Evolutionary conservation across 2,888 invertebrate species (phyloP).

Genomic region (Charanyca ferruginea): DNA sequence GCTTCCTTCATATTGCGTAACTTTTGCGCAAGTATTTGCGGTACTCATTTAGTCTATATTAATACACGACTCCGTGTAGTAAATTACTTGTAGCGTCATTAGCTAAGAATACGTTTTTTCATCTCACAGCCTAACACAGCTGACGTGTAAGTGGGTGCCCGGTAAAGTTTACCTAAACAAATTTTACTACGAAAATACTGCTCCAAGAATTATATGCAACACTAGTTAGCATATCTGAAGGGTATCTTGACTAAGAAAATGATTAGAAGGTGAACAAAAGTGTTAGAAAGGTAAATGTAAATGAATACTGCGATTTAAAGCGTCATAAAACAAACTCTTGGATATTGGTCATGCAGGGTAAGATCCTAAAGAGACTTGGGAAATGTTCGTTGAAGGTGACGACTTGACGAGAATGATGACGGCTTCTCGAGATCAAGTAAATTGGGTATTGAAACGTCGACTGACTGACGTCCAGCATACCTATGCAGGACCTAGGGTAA

Average conservation of each 20-base stretch:
- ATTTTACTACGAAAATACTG: conserved; percentile 1
- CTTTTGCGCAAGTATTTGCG: conserved; percentile 42
- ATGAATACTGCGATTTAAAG: neutral
- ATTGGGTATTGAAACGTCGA: too few relatives aligned
- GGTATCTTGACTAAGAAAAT: neutral
- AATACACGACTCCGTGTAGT: conserved; percentile 37
- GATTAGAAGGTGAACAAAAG: neutral
- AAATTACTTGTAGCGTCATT: conserved; percentile 40
- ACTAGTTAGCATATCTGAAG: neutral
- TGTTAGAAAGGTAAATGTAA: neutral
- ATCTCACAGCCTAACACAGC: conserved; percentile 15
- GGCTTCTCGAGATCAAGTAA: neutral
- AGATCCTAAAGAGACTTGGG: neutral
- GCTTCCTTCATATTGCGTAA: conserved; percentile 55
- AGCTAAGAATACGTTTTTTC: conserved; percentile 44
- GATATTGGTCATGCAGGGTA: neutral
- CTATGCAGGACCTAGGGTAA: conserved; percentile 14
- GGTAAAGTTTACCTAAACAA: conserved; percentile 19
- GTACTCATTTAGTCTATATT: conserved; percentile 46
- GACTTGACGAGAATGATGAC: too few relatives aligned
- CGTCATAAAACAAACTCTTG: neutral
- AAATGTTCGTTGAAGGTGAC: neutral
- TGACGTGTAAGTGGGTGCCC: conserved; percentile 9
- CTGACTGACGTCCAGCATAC: too few relatives aligned
- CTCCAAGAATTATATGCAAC: neutral